Percentiles rank a stretch among this genome's conserved stretches.
phyloP scores from a whole-genome alignment of 2,888 invertebrate genomes.

The Metallyticus violacea region DNA sequence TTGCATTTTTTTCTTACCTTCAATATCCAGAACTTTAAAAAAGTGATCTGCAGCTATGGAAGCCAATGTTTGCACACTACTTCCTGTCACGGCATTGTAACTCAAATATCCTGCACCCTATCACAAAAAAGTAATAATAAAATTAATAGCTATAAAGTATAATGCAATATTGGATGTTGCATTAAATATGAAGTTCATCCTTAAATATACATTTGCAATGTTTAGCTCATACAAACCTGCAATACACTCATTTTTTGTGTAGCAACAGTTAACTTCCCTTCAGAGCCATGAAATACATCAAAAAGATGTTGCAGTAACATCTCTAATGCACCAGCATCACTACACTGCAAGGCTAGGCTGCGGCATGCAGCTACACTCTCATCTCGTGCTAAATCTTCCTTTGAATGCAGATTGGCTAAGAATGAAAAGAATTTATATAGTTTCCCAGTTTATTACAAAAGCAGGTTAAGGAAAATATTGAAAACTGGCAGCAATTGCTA shows the following conservation, averaged over 20 bases:
- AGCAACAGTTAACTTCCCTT: constrained; percentile 85
- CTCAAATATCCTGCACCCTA: constrained; percentile 72
- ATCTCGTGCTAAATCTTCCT: constrained; percentile 72
- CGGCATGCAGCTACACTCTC: constrained; percentile 73
- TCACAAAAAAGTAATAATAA: constrained; percentile 19
- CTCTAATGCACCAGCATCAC: constrained; percentile 62
- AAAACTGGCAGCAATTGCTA: too few species aligned
- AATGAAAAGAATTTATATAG: constrained; percentile 18
- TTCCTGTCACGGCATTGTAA: constrained; percentile 62
- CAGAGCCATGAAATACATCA: constrained; percentile 79
- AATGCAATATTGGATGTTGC: too few species aligned
- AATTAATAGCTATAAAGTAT: too few species aligned
- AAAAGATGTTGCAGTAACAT: constrained; percentile 69
- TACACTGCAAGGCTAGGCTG: constrained; percentile 69
- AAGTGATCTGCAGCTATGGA: constrained; percentile 64
- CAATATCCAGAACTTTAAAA: constrained; percentile 75
- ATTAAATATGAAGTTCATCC: too few species aligned
- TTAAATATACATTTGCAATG: neutral
- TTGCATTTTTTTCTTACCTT: constrained; percentile 50
- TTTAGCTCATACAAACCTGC: constrained; percentile 52
- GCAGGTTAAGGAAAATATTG: too few species aligned
- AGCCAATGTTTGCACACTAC: constrained; percentile 57
- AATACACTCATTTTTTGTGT: constrained; percentile 86
- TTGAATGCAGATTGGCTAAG: constrained; percentile 77
- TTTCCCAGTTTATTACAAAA: constrained; percentile 14